phyloP scores from a whole-genome alignment of 1,140 invertebrate genomes.

The Campoletis sonorensis region DNA sequence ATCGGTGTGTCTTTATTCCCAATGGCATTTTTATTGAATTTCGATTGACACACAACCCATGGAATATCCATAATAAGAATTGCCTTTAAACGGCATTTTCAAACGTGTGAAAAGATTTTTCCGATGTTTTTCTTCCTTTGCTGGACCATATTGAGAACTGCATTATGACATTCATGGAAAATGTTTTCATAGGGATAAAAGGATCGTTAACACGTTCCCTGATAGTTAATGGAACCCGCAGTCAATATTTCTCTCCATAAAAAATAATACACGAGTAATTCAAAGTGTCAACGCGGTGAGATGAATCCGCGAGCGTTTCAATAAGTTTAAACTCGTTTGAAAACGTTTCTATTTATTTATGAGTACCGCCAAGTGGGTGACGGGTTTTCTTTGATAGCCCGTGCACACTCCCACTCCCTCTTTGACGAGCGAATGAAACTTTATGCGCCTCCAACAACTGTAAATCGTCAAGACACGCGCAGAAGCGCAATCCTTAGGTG shows the following conservation, averaged over 20 bases:
- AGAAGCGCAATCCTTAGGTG: constrained; percentile 22
- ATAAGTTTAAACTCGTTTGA: not conserved
- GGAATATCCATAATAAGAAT: no score
- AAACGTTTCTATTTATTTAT: constrained; percentile 26
- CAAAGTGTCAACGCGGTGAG: not conserved
- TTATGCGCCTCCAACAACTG: not conserved
- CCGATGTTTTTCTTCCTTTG: not conserved
- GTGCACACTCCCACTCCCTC: not conserved
- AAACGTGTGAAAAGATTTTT: not conserved
- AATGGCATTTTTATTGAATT: not conserved
- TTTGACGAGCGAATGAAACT: not conserved
- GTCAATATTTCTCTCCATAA: not conserved
- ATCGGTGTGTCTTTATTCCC: not conserved
- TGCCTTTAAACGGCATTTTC: no score
- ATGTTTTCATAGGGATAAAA: not conserved
- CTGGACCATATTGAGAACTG: not conserved
- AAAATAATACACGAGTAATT: not conserved
- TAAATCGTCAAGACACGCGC: not conserved
- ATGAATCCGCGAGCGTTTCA: not conserved
- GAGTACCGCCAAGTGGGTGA: constrained; percentile 30
- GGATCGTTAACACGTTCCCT: constrained; percentile 5
- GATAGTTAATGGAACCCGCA: not conserved
- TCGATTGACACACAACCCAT: no score
- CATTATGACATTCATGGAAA: not conserved
- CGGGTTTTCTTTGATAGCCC: not conserved